phyloP scores from a whole-genome alignment of 2,888 invertebrate species.

The Brachyptera risi region DNA sequence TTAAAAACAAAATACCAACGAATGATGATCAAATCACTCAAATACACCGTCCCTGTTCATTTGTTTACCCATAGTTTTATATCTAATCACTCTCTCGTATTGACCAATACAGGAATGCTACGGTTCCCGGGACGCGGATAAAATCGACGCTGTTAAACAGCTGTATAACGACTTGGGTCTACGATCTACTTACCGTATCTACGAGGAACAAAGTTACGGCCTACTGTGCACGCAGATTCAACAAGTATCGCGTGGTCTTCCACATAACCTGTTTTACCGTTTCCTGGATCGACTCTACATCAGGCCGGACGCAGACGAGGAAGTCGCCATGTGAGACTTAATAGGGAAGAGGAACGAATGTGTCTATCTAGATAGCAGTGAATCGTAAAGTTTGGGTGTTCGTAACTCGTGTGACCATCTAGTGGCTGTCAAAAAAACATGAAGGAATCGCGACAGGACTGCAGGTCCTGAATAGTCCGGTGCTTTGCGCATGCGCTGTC shows the following conservation, averaged over 20 bases:
- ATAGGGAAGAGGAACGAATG: too few relatives aligned
- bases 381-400: too few relatives aligned
- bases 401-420: too few relatives aligned
- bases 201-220: constrained; percentile 79
- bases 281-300: constrained; percentile 73
- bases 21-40: neutral
- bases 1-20: neutral
- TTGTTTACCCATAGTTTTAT: neutral
- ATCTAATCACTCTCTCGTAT: too few relatives aligned
- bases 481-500: too few relatives aligned
- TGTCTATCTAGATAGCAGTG: too few relatives aligned
- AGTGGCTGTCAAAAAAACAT: too few relatives aligned
- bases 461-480: too few relatives aligned
- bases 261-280: constrained; percentile 76
- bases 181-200: constrained; percentile 69
- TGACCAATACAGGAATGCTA: constrained; percentile 58
- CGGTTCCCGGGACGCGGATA: constrained; percentile 62
- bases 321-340: too few relatives aligned
- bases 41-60: neutral
- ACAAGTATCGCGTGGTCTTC: constrained; percentile 74
- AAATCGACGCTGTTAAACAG: constrained; percentile 64
- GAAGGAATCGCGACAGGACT: too few relatives aligned
- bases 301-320: neutral
- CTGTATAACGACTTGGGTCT: constrained; percentile 74
- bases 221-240: constrained; percentile 78